A percentile compares a stretch with the other conserved stretches of the same genome.
phyloP scores from a whole-genome alignment of 2,888 invertebrate genomes.

The Lycocerus yunnanus region DNA sequence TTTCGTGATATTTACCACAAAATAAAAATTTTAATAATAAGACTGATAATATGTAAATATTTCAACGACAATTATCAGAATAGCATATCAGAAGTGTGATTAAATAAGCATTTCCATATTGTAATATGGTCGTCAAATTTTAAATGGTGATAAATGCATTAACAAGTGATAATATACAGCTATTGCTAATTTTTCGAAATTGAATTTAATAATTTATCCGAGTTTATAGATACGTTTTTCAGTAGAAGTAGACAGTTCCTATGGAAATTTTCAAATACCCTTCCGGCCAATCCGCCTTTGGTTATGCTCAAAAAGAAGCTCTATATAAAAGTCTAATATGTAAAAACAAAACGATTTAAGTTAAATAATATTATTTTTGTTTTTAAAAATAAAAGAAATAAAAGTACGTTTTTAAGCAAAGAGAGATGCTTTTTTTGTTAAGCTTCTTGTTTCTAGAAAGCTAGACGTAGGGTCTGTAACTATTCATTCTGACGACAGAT shows the following conservation, averaged over 20 bases:
- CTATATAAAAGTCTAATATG: conserved; percentile 9
- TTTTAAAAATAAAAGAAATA: conserved; percentile 5
- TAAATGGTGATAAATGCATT: neutral
- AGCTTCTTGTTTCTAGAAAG: conserved; percentile 50
- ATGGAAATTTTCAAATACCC: conserved; percentile 46
- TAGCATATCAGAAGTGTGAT: no score
- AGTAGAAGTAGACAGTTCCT: conserved; percentile 42
- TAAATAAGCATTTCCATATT: no score
- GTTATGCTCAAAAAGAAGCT: conserved; percentile 22
- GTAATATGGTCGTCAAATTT: neutral
- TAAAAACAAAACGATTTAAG: conserved; percentile 1
- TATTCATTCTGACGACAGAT: conserved; percentile 49
- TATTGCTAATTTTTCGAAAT: conserved; percentile 35
- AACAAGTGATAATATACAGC: neutral
- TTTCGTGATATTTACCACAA: neutral
- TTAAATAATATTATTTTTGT: conserved; percentile 3
- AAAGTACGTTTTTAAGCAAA: neutral
- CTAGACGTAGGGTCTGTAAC: conserved; percentile 41
- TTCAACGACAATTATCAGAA: no score
- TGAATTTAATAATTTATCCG: conserved; percentile 48
- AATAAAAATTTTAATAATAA: neutral
- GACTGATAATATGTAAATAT: neutral
- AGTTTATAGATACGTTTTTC: conserved; percentile 44
- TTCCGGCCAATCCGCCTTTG: conserved; percentile 41
- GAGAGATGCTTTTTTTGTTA: conserved; percentile 24